Evolutionary conservation across 2,113 vertebrate genomes (phyloP), one percentile per base, ranked within the genome.

Genomic region (Etheostoma spectabile): DNA sequence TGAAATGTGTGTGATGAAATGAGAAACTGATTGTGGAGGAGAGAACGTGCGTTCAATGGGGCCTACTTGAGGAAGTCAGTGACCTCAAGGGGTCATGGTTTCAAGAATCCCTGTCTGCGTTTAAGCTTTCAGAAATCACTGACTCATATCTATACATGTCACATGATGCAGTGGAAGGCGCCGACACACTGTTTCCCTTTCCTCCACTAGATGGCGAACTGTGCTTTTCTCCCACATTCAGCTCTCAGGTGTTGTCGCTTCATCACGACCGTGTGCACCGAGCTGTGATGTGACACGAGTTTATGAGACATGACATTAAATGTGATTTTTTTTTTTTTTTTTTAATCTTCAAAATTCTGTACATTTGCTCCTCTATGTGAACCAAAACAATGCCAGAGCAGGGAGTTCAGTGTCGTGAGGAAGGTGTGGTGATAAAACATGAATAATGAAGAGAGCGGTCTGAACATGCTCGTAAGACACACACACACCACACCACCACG

Each of bases 141-240:
- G 30, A 30, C 30, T 30, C 30, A 30, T 30, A 30, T 30, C 30
- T 30, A 8, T 30, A 30, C 30, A 30, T 2, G 8, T 38, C 38
- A 38, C 38, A 42, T 42, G 38, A 42, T 42, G 38, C 38, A 42
- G 38, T 38, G 8, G 2, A 38, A 38, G 38, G 16, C 8, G 18
- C 3, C 2, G 14, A 18, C 21, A 0, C 70, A 61, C 55, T 16
- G 57, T 59, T 59, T 74, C 13, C 0, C 16, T 19, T 11, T 13
- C 16, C 1, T 38, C 82, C 88, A 80, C 53, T 52, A 83, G 85
- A 71, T 84, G 82, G 67, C 52, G 16, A 7, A 1, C 6, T 18
- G 3, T n/a, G 48, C 49, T 56, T 77, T 60, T 5, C 13, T 74
- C 15, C 21, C 24, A 35, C 52, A 30, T 1, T 55, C 59, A 65